Conservation (phyloP, 2,113 vertebrate genomes). For the Cottus gobio region DNA sequence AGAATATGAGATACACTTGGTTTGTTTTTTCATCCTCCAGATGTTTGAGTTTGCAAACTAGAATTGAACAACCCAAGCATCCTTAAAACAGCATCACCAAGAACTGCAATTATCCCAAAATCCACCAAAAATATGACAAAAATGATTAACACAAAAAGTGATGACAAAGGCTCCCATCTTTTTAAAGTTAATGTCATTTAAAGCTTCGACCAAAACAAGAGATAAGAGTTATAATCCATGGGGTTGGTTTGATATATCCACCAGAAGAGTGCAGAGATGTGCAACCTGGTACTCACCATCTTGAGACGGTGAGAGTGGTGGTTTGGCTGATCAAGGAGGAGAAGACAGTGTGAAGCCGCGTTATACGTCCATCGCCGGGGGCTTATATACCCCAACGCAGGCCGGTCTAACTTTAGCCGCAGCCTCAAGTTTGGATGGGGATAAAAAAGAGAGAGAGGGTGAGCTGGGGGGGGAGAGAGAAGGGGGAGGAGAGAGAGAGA, state of each 20-base stretch:
- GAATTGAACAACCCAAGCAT: background rate
- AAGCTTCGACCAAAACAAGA: background rate
- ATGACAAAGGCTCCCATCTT: background rate
- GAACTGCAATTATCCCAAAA: slow-evolving; percentile 5
- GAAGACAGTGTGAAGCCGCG: slow-evolving; percentile 82
- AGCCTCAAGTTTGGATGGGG: slow-evolving; percentile 84
- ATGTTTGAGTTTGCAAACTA: slow-evolving; percentile 4
- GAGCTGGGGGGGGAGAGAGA: slow-evolving; percentile 39
- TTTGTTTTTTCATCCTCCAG: background rate
- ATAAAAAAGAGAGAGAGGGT: slow-evolving; percentile 51
- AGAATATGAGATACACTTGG: background rate
- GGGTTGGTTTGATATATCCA: slow-evolving; percentile 41
- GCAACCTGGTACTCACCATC: slow-evolving; percentile 84
- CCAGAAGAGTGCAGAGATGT: slow-evolving; percentile 40
- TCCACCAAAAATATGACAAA: slow-evolving; percentile 11
- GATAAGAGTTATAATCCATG: slow-evolving; percentile 50
- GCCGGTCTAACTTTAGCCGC: slow-evolving; percentile 83
- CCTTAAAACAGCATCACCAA: slow-evolving; percentile 15
- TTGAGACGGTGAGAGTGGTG: slow-evolving; percentile 78
- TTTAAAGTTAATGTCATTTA: slow-evolving; percentile 3
- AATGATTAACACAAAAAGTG: slow-evolving; percentile 12
- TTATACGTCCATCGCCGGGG: slow-evolving; percentile 48
- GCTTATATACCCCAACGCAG: slow-evolving; percentile 79
- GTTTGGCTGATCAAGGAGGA: slow-evolving; percentile 78
- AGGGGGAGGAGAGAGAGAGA: slow-evolving; percentile 40